Conservation (phyloP, 2,113 vertebrate genomes). For the Micronisus gabar region DNA sequence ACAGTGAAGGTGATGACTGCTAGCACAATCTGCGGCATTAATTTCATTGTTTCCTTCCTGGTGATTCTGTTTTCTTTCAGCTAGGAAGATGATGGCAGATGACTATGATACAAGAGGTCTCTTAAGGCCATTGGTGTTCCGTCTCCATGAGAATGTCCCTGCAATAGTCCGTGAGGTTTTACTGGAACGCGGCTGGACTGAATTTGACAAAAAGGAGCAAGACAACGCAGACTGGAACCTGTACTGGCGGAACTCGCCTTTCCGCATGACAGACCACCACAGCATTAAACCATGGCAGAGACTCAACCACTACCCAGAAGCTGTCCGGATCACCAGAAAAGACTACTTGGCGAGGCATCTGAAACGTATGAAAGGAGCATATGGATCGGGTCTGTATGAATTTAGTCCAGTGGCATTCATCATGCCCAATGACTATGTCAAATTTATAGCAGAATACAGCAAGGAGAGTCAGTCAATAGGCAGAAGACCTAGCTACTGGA, state of each 20-base stretch:
- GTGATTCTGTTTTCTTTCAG: not conserved
- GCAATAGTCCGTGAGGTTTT: slow-evolving; percentile 77
- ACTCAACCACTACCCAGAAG: slow-evolving; percentile 83
- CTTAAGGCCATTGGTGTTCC: slow-evolving; percentile 69
- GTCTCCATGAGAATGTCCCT: slow-evolving; percentile 67
- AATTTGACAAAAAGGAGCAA: slow-evolving; percentile 62
- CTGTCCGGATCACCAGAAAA: slow-evolving; percentile 76
- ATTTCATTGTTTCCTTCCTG: not conserved
- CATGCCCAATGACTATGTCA: slow-evolving; percentile 77
- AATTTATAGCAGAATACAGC: slow-evolving; percentile 74
- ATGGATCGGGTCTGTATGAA: slow-evolving; percentile 68
- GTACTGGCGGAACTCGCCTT: slow-evolving; percentile 74
- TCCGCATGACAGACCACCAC: slow-evolving; percentile 63
- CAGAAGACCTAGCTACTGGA: slow-evolving; percentile 70
- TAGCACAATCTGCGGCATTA: not conserved
- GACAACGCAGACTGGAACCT: slow-evolving; percentile 78
- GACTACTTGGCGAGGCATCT: slow-evolving; percentile 77
- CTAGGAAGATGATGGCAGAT: not conserved
- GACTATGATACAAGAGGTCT: not conserved
- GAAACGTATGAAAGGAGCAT: slow-evolving; percentile 73
- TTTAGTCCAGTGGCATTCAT: slow-evolving; percentile 78
- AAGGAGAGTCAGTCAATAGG: slow-evolving; percentile 38
- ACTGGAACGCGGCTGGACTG: slow-evolving; percentile 78
- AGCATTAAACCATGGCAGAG: slow-evolving; percentile 78
- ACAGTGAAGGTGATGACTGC: not conserved